Evolutionary conservation across 2,113 vertebrate genomes (phyloP).

Genomic region (Danionella cerebrum): DNA sequence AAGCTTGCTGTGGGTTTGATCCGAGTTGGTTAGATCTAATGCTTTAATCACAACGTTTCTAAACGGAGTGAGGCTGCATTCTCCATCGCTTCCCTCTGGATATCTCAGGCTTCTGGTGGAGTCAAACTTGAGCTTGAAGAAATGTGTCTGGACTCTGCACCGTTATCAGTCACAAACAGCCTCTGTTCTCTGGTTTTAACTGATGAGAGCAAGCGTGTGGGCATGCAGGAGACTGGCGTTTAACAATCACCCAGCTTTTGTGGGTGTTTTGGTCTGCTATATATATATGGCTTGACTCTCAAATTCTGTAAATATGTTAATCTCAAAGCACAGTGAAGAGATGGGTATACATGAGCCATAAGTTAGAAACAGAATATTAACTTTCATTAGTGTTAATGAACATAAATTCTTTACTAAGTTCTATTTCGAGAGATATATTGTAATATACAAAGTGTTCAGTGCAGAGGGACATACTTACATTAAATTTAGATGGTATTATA

Average conservation of each 20-base stretch:
- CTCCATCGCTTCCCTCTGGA: constrained; percentile 58
- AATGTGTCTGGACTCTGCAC: constrained; percentile 44
- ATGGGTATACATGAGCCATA: background rate
- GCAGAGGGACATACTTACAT: no score
- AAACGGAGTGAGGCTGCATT: constrained; percentile 55
- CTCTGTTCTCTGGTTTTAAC: constrained; percentile 48
- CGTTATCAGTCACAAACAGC: constrained; percentile 50
- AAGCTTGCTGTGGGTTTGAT: no score
- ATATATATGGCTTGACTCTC: background rate
- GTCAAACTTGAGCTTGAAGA: constrained; percentile 51
- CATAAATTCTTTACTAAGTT: no score
- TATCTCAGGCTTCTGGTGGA: constrained; percentile 57
- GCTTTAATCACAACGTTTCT: no score
- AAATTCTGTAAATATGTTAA: background rate
- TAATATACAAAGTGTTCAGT: no score
- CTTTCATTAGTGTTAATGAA: no score
- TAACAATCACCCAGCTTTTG: background rate
- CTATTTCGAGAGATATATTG: no score
- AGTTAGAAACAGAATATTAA: no score
- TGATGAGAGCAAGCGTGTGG: constrained; percentile 47
- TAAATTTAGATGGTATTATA: no score
- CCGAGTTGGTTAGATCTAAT: no score
- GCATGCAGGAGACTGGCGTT: constrained; percentile 12
- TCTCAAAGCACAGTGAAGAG: background rate
- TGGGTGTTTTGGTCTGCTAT: background rate